A percentile compares a stretch with the other conserved stretches of the same genome.
These are phyloP conservation scores for Drosophila pseudotakahashii DNA, from an alignment of 2,888 invertebrate species.

Conservation along the genomic window DNA sequence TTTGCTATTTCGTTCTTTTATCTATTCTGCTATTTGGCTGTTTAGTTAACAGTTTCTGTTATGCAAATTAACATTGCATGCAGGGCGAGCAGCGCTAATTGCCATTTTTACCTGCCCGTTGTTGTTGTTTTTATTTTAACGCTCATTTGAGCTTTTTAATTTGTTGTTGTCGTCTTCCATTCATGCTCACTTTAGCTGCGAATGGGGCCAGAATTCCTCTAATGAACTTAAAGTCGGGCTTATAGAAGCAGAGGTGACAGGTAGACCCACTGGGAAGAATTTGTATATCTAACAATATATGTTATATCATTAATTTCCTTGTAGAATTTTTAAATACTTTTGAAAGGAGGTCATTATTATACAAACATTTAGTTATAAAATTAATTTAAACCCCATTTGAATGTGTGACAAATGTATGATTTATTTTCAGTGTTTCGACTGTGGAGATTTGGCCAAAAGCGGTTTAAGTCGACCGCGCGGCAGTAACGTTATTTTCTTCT, in stretches of 20 bases:
- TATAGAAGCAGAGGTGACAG: constrained; percentile 11
- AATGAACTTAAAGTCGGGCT: constrained; percentile 27
- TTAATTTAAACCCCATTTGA: background rate
- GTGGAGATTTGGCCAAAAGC: constrained; percentile 43
- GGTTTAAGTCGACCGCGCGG: constrained; percentile 46
- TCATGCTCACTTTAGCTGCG: constrained; percentile 31
- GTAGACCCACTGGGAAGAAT: constrained; percentile 20
- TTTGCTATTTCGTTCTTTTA: background rate
- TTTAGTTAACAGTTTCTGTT: constrained; percentile 35
- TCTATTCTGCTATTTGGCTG: background rate
- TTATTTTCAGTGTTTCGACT: constrained; percentile 1
- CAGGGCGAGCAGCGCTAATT: constrained; percentile 29
- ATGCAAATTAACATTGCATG: constrained; percentile 45
- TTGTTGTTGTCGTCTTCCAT: constrained; percentile 33
- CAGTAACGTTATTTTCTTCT: constrained; percentile 59
- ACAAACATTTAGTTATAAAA: background rate
- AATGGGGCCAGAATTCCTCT: constrained; percentile 36
- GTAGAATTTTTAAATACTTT: background rate
- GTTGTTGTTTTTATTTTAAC: constrained; percentile 31
- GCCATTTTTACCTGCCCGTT: constrained; percentile 36
- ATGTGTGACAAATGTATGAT: background rate
- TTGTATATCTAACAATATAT: background rate
- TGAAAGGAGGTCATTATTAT: background rate
- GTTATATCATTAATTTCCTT: background rate
- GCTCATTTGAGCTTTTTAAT: constrained; percentile 48